A percentile compares a stretch with the other conserved stretches of the same genome.
phyloP scores from a whole-genome alignment of 1,140 invertebrate genomes.

The Ridgeia piscesae region DNA sequence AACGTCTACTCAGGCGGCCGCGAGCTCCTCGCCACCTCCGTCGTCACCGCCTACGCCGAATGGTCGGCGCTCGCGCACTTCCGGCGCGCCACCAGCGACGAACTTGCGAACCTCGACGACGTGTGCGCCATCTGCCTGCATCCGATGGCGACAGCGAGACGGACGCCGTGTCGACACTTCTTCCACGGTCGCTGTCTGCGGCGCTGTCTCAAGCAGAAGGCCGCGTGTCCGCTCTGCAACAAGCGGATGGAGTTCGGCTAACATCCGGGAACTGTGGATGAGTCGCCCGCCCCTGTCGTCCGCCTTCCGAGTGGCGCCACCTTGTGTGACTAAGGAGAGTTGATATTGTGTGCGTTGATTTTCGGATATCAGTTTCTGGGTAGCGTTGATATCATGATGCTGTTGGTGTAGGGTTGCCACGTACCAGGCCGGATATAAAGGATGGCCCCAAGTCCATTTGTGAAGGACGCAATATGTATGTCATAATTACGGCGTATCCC shows the following conservation, averaged over 20 bases:
- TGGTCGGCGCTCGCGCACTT: conserved; percentile 66
- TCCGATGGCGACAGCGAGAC: conserved; percentile 66
- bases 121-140: conserved; percentile 76
- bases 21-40: conserved; percentile 64
- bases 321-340: neutral
- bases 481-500: no score
- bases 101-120: conserved; percentile 70
- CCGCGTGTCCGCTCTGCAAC: conserved; percentile 71
- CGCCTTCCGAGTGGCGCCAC: neutral
- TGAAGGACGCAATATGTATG: no score
- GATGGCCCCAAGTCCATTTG: no score
- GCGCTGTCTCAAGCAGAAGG: conserved; percentile 69
- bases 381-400: neutral
- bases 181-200: conserved; percentile 76
- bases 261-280: neutral
- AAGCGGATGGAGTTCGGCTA: neutral
- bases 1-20: conserved; percentile 70
- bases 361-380: neutral
- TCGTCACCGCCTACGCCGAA: conserved; percentile 63
- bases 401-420: neutral
- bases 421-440: neutral
- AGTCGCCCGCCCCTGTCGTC: neutral
- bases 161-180: conserved; percentile 75
- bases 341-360: neutral
- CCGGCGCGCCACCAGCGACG: conserved; percentile 66